Percentiles rank a stretch among this genome's conserved stretches.
Evolutionary conservation across 2,113 vertebrate species (phyloP).

Genomic region (Percopsis transmontana): DNA sequence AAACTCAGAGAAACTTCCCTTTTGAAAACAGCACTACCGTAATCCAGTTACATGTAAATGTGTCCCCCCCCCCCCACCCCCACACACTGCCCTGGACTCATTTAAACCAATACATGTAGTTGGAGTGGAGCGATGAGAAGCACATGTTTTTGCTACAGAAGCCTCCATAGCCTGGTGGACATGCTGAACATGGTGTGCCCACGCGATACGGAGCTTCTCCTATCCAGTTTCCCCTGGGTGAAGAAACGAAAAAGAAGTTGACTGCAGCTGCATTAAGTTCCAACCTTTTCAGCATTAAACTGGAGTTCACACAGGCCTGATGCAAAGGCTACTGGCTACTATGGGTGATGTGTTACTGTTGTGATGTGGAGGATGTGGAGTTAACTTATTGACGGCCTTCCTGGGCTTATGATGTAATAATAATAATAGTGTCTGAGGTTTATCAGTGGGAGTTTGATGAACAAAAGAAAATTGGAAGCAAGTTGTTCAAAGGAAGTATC

Average conservation of each 20-base stretch:
- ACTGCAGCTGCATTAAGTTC: no score
- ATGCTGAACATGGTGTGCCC: constrained; percentile 87
- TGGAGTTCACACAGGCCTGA: no score
- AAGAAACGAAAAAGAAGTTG: constrained; percentile 15
- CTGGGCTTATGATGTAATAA: no score
- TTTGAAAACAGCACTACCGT: background rate
- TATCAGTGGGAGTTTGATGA: background rate
- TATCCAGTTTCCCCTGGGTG: constrained; percentile 91
- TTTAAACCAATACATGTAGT: constrained; percentile 93
- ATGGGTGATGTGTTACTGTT: no score
- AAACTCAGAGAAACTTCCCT: background rate
- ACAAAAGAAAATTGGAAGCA: background rate
- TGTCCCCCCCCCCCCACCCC: background rate
- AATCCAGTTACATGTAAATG: background rate
- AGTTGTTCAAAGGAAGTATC: no score
- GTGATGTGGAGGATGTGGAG: no score
- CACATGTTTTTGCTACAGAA: constrained; percentile 89
- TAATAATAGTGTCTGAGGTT: no score
- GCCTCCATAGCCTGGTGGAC: constrained; percentile 87
- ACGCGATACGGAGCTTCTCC: constrained; percentile 91
- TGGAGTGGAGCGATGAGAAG: constrained; percentile 86
- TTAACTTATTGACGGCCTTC: no score
- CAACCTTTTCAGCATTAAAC: no score
- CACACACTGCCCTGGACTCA: constrained; percentile 43
- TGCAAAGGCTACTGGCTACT: no score